A percentile compares a stretch with the other conserved stretches of the same genome.
Evolutionary conservation across 1,140 invertebrate species (phyloP).

Genomic region (Planococcus citri): DNA sequence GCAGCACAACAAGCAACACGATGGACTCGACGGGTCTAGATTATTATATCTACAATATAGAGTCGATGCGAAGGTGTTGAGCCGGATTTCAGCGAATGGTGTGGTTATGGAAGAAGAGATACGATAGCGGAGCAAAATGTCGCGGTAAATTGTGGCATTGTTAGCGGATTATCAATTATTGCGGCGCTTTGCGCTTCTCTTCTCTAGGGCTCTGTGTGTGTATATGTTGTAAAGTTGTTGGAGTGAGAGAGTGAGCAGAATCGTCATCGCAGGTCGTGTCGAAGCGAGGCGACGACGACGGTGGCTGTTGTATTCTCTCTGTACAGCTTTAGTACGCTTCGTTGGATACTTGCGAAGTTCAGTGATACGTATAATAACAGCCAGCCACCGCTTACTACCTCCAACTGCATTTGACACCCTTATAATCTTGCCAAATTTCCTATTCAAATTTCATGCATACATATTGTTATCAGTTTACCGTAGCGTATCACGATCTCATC

Average conservation of each 20-base stretch:
- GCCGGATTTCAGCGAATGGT: no score
- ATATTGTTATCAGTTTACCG: not conserved
- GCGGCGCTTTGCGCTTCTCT: slow-evolving; percentile 1
- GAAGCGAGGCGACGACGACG: no score
- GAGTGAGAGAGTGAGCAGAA: no score
- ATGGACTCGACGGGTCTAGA: no score
- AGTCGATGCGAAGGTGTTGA: not conserved
- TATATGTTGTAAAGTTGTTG: not conserved
- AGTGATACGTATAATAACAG: slow-evolving; percentile 7
- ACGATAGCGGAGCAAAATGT: not conserved
- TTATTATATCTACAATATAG: no score
- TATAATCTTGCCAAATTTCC: slow-evolving; percentile 2
- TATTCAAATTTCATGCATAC: slow-evolving; percentile 7
- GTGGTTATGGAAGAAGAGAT: not conserved
- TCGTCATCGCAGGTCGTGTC: not conserved
- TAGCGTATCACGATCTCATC: not conserved
- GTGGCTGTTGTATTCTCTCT: not conserved
- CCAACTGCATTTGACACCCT: slow-evolving; percentile 1
- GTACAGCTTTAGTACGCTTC: not conserved
- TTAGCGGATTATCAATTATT: slow-evolving; percentile 3
- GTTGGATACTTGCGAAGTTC: slow-evolving; percentile 6
- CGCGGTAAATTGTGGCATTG: slow-evolving; percentile 6
- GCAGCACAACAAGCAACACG: no score
- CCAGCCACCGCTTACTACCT: slow-evolving; percentile 3
- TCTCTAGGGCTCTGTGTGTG: no score